Conservation (phyloP, 2,888 invertebrate species). For the Epinotia nisella region DNA sequence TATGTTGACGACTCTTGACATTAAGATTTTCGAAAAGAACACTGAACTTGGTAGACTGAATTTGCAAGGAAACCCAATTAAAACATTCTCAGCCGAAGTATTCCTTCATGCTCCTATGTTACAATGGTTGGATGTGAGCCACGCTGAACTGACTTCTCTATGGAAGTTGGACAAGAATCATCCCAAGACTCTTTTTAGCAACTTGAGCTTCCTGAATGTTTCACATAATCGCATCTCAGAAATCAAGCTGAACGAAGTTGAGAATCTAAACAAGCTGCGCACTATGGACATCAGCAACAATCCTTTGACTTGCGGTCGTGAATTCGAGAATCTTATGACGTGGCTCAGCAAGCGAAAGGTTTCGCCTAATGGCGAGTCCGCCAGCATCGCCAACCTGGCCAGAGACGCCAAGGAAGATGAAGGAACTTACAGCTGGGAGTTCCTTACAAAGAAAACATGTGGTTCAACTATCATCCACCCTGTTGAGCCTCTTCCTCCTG, state of each 20-base stretch:
- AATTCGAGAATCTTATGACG: constrained; percentile 87
- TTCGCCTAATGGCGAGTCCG: constrained; percentile 76
- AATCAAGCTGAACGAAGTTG: constrained; percentile 85
- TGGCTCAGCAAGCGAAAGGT: constrained; percentile 86
- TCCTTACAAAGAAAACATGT: constrained; percentile 76
- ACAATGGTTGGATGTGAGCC: constrained; percentile 88
- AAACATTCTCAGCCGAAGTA: constrained; percentile 86
- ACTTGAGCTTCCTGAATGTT: constrained; percentile 84
- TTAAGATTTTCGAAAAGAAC: constrained; percentile 87
- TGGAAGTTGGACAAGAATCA: constrained; percentile 85
- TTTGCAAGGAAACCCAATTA: constrained; percentile 89
- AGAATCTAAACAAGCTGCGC: constrained; percentile 83
- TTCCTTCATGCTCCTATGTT: constrained; percentile 87
- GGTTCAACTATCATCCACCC: constrained; percentile 67
- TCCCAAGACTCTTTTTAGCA: constrained; percentile 77
- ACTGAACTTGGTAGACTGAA: constrained; percentile 87
- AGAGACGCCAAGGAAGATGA: constrained; percentile 70
- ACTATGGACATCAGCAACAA: constrained; percentile 87
- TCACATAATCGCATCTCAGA: constrained; percentile 85
- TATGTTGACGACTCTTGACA: constrained; percentile 85
- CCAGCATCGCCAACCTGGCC: constrained; percentile 73
- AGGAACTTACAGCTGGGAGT: constrained; percentile 77
- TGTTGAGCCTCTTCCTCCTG: constrained; percentile 66
- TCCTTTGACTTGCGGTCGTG: constrained; percentile 87
- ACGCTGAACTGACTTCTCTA: constrained; percentile 87